A percentile compares a stretch with the other conserved stretches of the same genome.
Evolutionary conservation across 2,797 vertebrate species (phyloP).

Genomic region (Bryconaethiops microstoma): DNA sequence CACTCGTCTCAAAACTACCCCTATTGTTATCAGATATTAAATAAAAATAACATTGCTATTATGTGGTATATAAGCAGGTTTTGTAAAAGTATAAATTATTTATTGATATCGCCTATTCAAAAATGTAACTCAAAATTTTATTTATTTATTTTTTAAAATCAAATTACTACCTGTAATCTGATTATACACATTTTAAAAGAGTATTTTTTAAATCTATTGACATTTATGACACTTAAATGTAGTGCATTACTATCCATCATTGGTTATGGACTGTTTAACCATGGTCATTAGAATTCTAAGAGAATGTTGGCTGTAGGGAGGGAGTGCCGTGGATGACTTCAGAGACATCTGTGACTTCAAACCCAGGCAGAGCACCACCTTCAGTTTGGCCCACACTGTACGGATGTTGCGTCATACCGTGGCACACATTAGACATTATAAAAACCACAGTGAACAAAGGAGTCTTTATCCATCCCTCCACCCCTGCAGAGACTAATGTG

Average conservation of each 20-base stretch:
- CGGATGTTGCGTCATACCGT: conserved; percentile 60
- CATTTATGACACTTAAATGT: background rate
- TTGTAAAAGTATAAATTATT: too few species aligned
- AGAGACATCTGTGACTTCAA: conserved; percentile 1
- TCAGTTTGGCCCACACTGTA: conserved; percentile 37
- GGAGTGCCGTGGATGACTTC: background rate
- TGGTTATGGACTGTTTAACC: background rate
- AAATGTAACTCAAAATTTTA: too few species aligned
- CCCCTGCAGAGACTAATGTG: conserved; percentile 1
- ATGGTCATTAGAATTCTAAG: background rate
- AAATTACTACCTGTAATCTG: too few species aligned
- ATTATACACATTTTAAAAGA: background rate
- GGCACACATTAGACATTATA: conserved; percentile 30
- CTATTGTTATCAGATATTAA: too few species aligned
- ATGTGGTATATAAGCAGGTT: too few species aligned
- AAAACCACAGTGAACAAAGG: conserved; percentile 59
- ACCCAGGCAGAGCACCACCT: conserved; percentile 39
- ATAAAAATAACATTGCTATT: too few species aligned
- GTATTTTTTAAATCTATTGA: background rate
- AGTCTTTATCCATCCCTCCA: conserved; percentile 52
- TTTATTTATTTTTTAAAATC: too few species aligned
- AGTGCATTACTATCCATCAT: background rate
- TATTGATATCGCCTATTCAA: too few species aligned
- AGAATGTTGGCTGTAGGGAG: background rate
- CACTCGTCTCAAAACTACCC: too few species aligned